Evolutionary conservation across 2,888 invertebrate species (phyloP), one percentile per base, ranked within the genome.

Genomic region (Monochamus alternatus): DNA sequence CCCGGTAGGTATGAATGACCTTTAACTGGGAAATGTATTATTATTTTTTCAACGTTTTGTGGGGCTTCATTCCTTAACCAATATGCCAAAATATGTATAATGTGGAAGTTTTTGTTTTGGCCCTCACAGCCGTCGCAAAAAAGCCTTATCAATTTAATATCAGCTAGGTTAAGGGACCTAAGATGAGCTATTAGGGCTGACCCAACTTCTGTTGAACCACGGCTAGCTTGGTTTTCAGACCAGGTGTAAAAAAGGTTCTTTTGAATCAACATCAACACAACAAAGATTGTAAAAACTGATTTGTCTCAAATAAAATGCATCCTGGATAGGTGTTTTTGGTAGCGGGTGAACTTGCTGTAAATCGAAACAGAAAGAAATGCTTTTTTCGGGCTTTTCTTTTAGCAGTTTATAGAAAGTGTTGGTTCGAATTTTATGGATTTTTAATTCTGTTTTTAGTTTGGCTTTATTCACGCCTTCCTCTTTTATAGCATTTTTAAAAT

Each of bases 11-110:
- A 51, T 7, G 22, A 12, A 38, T 67, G 67, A 31, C 55, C 55
- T 55, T 55, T 52, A 38, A 67, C 67, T 30, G 52, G 67, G n/a
- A 67, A 67, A 55, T 67, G 67, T 31, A 67, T 7, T n/a, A 67
- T n/a, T 31, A 31, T 67, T 55, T 67, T 31, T 14, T 30, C 5
- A 52, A 67, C 14, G 8, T 47, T 62, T 38, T 62, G 60, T 60
- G 60, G 32, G 5, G 60, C 32, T 60, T n/a, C 60, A 31, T 30
- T 60, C 5, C 31, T 31, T 9, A 62, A 2, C 62, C 62, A 43
- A n/a, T 38, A 62, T 38, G 38, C 38, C 62, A 62, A 62, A 62
- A 62, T 10, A 62, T 38, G 38, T 38, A 62, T 38, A 10, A 58
- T 58, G 14, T 58, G 58, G 5, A 8, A 12, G 14, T 22, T 58